Base-by-base conservation (phyloP, 2,113 vertebrate species). In the Seriola quinqueradiata region DNA sequence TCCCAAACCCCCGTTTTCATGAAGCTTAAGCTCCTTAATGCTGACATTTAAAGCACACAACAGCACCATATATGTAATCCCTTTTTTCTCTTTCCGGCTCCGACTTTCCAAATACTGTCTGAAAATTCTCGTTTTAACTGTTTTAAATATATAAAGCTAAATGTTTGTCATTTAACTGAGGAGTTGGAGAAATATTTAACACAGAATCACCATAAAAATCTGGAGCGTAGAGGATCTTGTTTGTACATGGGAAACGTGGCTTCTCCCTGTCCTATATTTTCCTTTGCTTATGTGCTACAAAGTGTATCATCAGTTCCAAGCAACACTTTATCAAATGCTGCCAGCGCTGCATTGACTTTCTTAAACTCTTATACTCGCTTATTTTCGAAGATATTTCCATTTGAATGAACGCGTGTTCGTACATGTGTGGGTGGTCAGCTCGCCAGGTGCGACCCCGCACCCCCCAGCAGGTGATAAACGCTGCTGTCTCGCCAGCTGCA, bases 381-480 rank as follows among this genome's bases (percentile, higher is more conserved):
- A 34, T 50, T 79, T 60, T 36, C 1, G 0, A 19, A 23, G 28
- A 3, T 70, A 8, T 57, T 59, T 70, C 11, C 0, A 0, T 42
- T 16, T 52, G 16, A 36, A 38, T 65, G n/a, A 57, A n/a, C 6
- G 12, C 11, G 40, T 11, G 75, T 46, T 70, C 21, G 3, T 9
- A 17, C n/a, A 13, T 0, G 72, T 75, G 57, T 81, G 61, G 77
- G 76, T 63, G 79, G 79, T 59, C 57, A 69, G 55, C n/a, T 8
- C 6, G 25, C 81, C 86, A 84, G 73, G 85, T 84, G 88, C 50
- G 73, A 82, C 69, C 77, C 19, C 0, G 69, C 71, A 59, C 61
- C 55, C 70, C 70, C 77, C 71, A 77, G 89, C 81, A 84, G 91
- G 87, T 84, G 88, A 86, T 88, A 85, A 92, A 90, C 61, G 44